phyloP scores from a whole-genome alignment of 2,888 invertebrate genomes.

The Melieria omissa region DNA sequence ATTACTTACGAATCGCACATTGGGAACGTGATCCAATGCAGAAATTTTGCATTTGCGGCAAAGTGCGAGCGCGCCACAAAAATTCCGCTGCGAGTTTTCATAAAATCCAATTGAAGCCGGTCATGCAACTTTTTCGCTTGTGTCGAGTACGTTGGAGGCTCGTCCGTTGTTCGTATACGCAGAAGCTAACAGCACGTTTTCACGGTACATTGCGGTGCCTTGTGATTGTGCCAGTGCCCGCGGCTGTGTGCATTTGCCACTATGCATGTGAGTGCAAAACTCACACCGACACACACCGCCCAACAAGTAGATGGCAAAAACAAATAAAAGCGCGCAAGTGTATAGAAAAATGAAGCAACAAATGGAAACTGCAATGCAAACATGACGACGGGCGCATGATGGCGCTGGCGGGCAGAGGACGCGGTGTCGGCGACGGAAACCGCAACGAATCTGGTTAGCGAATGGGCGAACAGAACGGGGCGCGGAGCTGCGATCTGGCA shows the following conservation, averaged over 20 bases:
- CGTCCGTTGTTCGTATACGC: slow-evolving; percentile 50
- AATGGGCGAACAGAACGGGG: no score
- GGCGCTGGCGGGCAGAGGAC: neutral
- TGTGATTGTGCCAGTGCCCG: neutral
- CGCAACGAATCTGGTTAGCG: neutral
- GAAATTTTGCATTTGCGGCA: neutral
- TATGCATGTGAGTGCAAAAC: neutral
- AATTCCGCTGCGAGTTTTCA: neutral
- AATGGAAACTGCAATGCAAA: slow-evolving; percentile 5
- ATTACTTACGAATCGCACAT: no score
- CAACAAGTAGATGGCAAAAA: no score
- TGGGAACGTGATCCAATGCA: no score
- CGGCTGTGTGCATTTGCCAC: neutral
- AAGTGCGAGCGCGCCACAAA: neutral
- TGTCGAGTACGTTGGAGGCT: slow-evolving; percentile 53
- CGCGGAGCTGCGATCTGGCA: neutral
- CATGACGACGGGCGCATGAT: slow-evolving; percentile 33
- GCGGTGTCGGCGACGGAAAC: neutral
- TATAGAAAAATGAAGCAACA: neutral
- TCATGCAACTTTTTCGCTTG: slow-evolving; percentile 40
- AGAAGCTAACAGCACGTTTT: slow-evolving; percentile 42
- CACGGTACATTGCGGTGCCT: no score
- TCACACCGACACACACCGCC: no score
- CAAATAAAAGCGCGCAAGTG: neutral
- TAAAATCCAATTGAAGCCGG: slow-evolving; percentile 37